Conservation (phyloP, 2,888 invertebrate species). For the Chrysodeixis includens region DNA sequence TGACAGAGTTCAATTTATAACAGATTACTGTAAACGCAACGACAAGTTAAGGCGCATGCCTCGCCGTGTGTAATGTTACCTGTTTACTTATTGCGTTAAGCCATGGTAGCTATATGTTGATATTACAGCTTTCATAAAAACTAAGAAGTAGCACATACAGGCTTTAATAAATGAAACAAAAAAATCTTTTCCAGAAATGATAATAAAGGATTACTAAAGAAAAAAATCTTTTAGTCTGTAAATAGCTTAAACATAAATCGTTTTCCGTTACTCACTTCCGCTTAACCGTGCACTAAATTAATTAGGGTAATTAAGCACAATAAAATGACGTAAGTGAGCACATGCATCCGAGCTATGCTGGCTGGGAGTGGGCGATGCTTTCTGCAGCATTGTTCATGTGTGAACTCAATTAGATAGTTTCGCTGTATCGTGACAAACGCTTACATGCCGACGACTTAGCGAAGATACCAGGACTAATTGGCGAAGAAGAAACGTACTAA, state of each 20-base stretch:
- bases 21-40: constrained; percentile 58
- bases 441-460: constrained; percentile 69
- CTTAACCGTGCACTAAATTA: constrained; percentile 26
- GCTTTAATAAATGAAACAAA: neutral
- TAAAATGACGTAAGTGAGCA: constrained; percentile 43
- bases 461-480: constrained; percentile 69
- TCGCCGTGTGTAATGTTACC: constrained; percentile 27
- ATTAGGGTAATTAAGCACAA: constrained; percentile 39
- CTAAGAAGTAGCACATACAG: constrained; percentile 2
- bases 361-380: constrained; percentile 65
- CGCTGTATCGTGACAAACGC: constrained; percentile 65
- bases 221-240: neutral
- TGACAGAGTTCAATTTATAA: constrained; percentile 51
- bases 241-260: constrained; percentile 16
- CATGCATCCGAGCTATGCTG: constrained; percentile 44
- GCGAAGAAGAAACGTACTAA: constrained; percentile 57
- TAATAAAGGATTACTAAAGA: neutral
- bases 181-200: neutral
- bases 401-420: constrained; percentile 80
- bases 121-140: constrained; percentile 15
- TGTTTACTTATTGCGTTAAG: constrained; percentile 25
- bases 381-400: constrained; percentile 78
- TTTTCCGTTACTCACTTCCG: constrained; percentile 20
- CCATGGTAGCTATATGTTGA: constrained; percentile 11
- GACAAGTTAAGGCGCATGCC: constrained; percentile 40